Base-by-base conservation (phyloP, 2,113 vertebrate species). In the Hepsetus odoe region DNA sequence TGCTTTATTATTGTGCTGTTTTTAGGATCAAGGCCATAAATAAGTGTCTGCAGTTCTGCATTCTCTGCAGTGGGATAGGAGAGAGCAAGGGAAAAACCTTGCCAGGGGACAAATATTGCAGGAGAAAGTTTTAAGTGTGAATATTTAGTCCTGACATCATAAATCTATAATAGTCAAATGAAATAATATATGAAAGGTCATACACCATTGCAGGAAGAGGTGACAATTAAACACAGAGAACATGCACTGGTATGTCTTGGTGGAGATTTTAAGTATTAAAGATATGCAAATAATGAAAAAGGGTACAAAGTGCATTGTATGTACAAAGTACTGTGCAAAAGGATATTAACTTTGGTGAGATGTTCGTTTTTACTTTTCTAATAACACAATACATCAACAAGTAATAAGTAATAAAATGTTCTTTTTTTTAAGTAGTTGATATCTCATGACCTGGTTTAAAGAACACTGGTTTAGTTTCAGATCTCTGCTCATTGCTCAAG, bases 1-100 rank as follows among this genome's bases (percentile, higher is more conserved):
- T 76, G 66, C 76, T 76, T 71, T 80, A 62, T 80, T 75, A 83
- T 71, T 58, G 28, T 53, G 30, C 32, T 70, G 28, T 62, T 79
- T 79, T 82, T 38, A 71, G 53, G 49, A 79, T 66, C 71, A 79
- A 75, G 77, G 76, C 53, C 72, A 40, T 79, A 71, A 74, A 79
- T 28, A 75, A 59, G 46, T 8, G 55, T 24, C 42, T 71, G 32
- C 28, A 38, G 70, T 65, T 71, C 22, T 58, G 33, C 46, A 24
- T 71, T 70, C 42, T 65, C 20, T 18, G 22, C 2, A 76, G 33
- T 20, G 20, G 61, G 18, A 35, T 35, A 38, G n/a, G 61, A 72
- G 55, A 53, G 69, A 40, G 64, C 12, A 18, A 58, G 14, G 9
- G 40, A 22, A 74, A 80, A 44, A 59, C 30, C 16, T 66, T 40